A percentile compares a stretch with the other conserved stretches of the same genome.
These are phyloP conservation scores for Halotydeus destructor DNA, from an alignment of 1,140 invertebrate species.

Conservation along the genomic window DNA sequence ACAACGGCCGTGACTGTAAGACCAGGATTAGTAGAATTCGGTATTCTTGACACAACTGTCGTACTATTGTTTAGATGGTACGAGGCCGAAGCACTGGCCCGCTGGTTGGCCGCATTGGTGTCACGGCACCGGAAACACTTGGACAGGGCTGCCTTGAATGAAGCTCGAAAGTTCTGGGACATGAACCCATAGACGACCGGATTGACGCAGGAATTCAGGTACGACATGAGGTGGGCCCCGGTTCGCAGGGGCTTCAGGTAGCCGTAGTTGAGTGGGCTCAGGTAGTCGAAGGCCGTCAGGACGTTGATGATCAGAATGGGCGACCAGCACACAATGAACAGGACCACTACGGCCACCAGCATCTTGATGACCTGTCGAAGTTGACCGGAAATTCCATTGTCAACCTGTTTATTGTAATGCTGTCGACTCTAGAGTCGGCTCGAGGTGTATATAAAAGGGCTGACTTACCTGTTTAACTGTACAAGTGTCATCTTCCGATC, in stretches of 20 bases:
- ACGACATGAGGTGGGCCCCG: slow-evolving; percentile 39
- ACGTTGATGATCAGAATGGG: slow-evolving; percentile 41
- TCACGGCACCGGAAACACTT: slow-evolving; percentile 20
- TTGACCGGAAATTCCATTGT: too few species aligned
- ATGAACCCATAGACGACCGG: slow-evolving; percentile 58
- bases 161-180: slow-evolving; percentile 50
- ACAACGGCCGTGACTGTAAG: too few species aligned
- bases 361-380: slow-evolving; percentile 46
- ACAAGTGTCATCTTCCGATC: slow-evolving; percentile 16
- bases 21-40: too few species aligned
- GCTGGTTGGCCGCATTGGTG: too few species aligned
- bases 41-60: too few species aligned
- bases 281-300: slow-evolving; percentile 33
- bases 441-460: too few species aligned
- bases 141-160: slow-evolving; percentile 30
- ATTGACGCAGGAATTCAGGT: slow-evolving; percentile 52
- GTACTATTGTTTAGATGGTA: too few species aligned
- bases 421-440: too few species aligned
- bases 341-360: slow-evolving; percentile 41
- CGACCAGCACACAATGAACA: slow-evolving; percentile 44
- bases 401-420: too few species aligned
- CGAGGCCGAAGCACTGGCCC: too few species aligned
- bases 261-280: slow-evolving; percentile 31
- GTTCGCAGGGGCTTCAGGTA: slow-evolving; percentile 37
- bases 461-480: slow-evolving; percentile 18